These are phyloP conservation scores for Anableps anableps DNA, from an alignment of 2,797 vertebrate species.

Conservation along the genomic window DNA sequence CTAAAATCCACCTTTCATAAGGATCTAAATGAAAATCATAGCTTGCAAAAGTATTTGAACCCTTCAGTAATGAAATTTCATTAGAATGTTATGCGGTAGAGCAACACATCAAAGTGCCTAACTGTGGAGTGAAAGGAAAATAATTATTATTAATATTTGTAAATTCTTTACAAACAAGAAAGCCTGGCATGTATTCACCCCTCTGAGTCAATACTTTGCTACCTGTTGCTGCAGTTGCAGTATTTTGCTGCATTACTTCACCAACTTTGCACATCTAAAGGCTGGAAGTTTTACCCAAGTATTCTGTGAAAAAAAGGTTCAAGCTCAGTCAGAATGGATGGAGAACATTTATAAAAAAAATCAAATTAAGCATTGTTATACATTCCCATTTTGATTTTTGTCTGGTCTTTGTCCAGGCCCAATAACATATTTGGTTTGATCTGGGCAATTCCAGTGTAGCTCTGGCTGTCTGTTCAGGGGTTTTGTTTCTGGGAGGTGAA, in stretches of 20 bases:
- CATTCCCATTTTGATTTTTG: no score
- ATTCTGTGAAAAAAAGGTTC: neutral
- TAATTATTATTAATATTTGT: neutral
- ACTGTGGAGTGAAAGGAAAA: neutral
- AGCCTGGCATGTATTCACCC: neutral
- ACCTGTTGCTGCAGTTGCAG: neutral
- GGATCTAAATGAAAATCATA: conserved; percentile 30
- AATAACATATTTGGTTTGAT: no score
- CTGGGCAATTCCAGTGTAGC: neutral
- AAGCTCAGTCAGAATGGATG: no score
- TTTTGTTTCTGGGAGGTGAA: neutral
- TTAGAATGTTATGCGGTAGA: neutral
- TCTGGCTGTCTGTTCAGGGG: neutral
- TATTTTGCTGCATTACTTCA: neutral
- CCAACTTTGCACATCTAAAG: neutral
- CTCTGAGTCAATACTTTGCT: neutral
- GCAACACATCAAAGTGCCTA: neutral
- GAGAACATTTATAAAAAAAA: no score
- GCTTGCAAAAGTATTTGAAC: no score
- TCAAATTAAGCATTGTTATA: no score
- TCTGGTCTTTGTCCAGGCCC: no score
- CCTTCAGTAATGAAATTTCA: no score
- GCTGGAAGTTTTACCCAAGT: neutral
- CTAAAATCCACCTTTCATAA: conserved; percentile 21
- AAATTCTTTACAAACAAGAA: neutral